phyloP scores from a whole-genome alignment of 1,140 invertebrate species.

The Pantala flavescens region DNA sequence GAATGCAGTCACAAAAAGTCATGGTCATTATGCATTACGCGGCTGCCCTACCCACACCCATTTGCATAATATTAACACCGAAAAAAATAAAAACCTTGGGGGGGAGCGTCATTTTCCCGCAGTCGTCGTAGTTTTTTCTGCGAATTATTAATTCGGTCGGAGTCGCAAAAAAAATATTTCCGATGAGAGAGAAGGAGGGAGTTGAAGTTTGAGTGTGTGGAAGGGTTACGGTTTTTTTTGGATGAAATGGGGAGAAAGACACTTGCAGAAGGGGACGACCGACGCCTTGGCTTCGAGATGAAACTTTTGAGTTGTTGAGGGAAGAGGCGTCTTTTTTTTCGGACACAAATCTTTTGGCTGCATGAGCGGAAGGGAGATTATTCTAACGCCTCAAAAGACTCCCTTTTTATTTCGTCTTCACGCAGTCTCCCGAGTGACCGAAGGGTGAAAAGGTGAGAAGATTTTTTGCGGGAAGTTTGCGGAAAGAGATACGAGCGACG shows the following conservation, averaged over 20 bases:
- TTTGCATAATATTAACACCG: not conserved
- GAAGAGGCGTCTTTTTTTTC: not conserved
- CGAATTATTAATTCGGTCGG: constrained; percentile 1
- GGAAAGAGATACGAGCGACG: too few species aligned
- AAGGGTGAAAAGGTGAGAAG: too few species aligned
- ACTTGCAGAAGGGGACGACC: not conserved
- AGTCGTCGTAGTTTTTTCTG: not conserved
- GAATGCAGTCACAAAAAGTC: too few species aligned
- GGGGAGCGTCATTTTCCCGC: too few species aligned
- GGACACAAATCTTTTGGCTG: not conserved
- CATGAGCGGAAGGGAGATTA: not conserved
- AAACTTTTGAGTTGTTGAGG: not conserved
- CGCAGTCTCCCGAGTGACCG: too few species aligned
- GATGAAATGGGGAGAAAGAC: not conserved
- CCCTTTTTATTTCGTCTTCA: not conserved
- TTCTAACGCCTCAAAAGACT: not conserved
- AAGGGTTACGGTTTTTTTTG: not conserved
- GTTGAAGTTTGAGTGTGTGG: too few species aligned
- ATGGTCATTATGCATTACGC: too few species aligned
- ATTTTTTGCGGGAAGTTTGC: too few species aligned
- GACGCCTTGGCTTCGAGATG: not conserved
- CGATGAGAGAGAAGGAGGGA: too few species aligned
- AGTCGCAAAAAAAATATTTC: not conserved
- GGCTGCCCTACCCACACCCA: not conserved
- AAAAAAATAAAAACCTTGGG: too few species aligned